phyloP scores from a whole-genome alignment of 2,113 vertebrate species.

The Apaloderma vittatum region DNA sequence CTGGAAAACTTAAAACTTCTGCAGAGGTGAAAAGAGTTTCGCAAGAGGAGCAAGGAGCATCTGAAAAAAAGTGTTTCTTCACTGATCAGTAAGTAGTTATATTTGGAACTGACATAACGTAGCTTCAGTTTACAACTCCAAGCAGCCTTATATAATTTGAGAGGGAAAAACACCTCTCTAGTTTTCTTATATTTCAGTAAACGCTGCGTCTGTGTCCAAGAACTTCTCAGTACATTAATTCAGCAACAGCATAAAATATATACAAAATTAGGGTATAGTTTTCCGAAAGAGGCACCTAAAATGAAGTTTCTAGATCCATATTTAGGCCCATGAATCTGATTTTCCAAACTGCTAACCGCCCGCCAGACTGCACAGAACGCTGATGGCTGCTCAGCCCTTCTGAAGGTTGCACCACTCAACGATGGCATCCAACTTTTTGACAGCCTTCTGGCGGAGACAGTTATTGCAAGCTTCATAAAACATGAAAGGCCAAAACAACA shows the following conservation, averaged over 20 bases:
- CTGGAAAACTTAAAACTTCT: background rate
- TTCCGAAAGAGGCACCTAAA: slow-evolving; percentile 24
- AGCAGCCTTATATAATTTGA: slow-evolving; percentile 31
- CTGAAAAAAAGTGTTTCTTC: background rate
- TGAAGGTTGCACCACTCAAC: background rate
- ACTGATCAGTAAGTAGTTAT: background rate
- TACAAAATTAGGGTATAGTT: slow-evolving; percentile 2
- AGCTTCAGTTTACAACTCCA: slow-evolving; percentile 22
- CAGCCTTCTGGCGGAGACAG: background rate
- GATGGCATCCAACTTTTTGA: slow-evolving; percentile 4
- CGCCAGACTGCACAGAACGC: background rate
- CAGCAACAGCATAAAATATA: slow-evolving; percentile 3
- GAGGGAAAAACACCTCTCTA: slow-evolving; percentile 6
- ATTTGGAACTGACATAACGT: background rate
- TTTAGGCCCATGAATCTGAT: slow-evolving; percentile 26
- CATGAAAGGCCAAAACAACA: background rate
- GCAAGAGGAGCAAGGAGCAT: background rate
- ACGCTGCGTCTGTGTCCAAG: background rate
- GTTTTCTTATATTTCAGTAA: slow-evolving; percentile 49
- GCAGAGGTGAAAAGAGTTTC: background rate
- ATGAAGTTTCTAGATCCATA: slow-evolving; percentile 6
- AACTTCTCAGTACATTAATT: slow-evolving; percentile 66
- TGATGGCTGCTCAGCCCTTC: background rate
- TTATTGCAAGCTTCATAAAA: background rate
- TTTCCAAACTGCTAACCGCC: background rate